Conservation (phyloP, 2,888 invertebrate species). For the Ditylenchus weischeri region DNA sequence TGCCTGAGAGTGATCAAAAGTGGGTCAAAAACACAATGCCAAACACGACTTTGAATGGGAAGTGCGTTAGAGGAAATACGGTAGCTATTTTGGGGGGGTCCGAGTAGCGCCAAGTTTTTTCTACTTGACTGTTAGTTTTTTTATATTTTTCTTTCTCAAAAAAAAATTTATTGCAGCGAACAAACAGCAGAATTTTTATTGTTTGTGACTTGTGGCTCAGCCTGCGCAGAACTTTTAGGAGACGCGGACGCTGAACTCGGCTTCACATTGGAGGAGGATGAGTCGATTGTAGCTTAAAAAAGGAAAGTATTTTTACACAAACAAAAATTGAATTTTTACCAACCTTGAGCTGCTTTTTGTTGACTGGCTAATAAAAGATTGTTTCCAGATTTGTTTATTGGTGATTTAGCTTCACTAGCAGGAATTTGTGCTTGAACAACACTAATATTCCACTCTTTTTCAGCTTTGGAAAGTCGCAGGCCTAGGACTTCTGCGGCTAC, state of each 20-base stretch:
- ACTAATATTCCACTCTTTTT: conserved; percentile 70
- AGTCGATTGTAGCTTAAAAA: neutral
- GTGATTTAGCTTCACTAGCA: conserved; percentile 18
- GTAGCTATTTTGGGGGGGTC: too few relatives aligned
- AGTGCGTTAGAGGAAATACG: too few relatives aligned
- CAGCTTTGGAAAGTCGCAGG: conserved; percentile 68
- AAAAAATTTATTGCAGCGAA: neutral
- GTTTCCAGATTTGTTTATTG: neutral
- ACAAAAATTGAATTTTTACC: too few relatives aligned
- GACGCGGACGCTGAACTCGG: neutral
- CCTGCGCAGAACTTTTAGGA: neutral
- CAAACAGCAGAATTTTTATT: conserved; percentile 11
- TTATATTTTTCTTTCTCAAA: too few relatives aligned
- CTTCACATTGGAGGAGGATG: neutral
- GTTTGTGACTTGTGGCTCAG: neutral
- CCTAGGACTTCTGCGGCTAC: conserved; percentile 72
- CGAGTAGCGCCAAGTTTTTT: too few relatives aligned
- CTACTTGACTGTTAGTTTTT: too few relatives aligned
- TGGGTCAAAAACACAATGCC: too few relatives aligned
- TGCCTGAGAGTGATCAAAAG: too few relatives aligned
- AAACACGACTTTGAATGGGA: too few relatives aligned
- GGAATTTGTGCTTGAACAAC: conserved; percentile 65
- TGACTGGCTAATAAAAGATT: neutral
- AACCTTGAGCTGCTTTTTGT: conserved; percentile 1
- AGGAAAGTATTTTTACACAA: too few relatives aligned